Percentiles rank a stretch among this genome's conserved stretches.
These are phyloP conservation scores for Itoplectis maculator DNA, from an alignment of 2,888 invertebrate genomes.

Conservation along the genomic window DNA sequence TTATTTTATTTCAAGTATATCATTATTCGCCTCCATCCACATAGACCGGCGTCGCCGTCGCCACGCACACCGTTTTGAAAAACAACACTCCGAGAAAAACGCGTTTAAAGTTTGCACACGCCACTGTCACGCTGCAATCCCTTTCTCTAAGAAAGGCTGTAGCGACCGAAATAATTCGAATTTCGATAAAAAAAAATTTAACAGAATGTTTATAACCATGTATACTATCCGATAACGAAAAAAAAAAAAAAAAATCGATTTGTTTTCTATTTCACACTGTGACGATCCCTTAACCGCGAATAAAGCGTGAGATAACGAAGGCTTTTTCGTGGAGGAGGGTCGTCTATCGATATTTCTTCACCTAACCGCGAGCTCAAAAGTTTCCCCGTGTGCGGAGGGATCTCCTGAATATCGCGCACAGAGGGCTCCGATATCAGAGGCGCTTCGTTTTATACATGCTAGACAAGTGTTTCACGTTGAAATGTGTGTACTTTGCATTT, in stretches of 20 bases:
- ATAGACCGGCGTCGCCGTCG: no score
- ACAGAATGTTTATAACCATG: no score
- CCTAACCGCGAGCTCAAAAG: background rate
- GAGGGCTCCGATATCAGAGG: background rate
- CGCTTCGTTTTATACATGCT: background rate
- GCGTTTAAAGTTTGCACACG: no score
- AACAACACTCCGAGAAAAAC: no score
- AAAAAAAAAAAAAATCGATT: background rate
- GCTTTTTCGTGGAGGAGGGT: background rate
- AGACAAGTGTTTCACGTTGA: slow-evolving; percentile 6
- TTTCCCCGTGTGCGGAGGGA: no score
- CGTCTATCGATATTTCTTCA: slow-evolving; percentile 4
- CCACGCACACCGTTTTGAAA: no score
- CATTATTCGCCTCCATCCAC: background rate
- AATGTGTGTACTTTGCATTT: background rate
- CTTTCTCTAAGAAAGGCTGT: no score
- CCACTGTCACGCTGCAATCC: no score
- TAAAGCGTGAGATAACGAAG: slow-evolving; percentile 2
- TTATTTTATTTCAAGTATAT: slow-evolving; percentile 15
- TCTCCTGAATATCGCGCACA: background rate
- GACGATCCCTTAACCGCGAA: slow-evolving; percentile 6
- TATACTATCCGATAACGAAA: no score
- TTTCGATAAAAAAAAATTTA: no score
- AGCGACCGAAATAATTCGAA: no score
- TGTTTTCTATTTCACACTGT: no score